Percentiles rank a stretch among this genome's conserved stretches.
phyloP scores from a whole-genome alignment of 2,113 vertebrate genomes.

The Hypanus sabinus region DNA sequence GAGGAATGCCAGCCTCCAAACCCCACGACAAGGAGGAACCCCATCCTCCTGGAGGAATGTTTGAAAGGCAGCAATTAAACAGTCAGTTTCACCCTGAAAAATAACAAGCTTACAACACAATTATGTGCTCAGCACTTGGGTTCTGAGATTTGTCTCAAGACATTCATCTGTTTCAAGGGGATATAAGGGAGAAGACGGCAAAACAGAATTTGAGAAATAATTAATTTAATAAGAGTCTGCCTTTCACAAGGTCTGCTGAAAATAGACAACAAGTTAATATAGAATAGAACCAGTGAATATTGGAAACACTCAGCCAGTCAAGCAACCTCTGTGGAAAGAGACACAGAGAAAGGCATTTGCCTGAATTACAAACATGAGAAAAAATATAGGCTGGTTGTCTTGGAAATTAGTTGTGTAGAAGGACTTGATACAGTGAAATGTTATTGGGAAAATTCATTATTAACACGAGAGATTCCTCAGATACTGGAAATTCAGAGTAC shows the following conservation, averaged over 20 bases:
- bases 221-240: not conserved
- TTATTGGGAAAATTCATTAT: not conserved
- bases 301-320: too few species aligned
- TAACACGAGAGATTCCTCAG: too few species aligned
- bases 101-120: not conserved
- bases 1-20: too few species aligned
- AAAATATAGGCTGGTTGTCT: not conserved
- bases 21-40: too few species aligned
- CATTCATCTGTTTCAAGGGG: not conserved
- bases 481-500: too few species aligned
- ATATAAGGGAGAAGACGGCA: not conserved
- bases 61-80: not conserved
- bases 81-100: not conserved
- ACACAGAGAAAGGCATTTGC: too few species aligned
- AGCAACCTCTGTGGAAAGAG: too few species aligned
- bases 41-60: too few species aligned
- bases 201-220: not conserved
- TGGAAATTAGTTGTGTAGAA: not conserved
- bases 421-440: not conserved
- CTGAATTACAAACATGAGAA: too few species aligned
- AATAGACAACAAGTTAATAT: not conserved
- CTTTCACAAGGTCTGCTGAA: not conserved
- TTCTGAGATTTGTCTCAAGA: not conserved
- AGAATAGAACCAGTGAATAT: too few species aligned
- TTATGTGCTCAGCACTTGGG: not conserved